Percentiles rank a stretch among this genome's conserved stretches.
phyloP scores from a whole-genome alignment of 2,888 invertebrate genomes.

The Eustalomyia histrio region DNA sequence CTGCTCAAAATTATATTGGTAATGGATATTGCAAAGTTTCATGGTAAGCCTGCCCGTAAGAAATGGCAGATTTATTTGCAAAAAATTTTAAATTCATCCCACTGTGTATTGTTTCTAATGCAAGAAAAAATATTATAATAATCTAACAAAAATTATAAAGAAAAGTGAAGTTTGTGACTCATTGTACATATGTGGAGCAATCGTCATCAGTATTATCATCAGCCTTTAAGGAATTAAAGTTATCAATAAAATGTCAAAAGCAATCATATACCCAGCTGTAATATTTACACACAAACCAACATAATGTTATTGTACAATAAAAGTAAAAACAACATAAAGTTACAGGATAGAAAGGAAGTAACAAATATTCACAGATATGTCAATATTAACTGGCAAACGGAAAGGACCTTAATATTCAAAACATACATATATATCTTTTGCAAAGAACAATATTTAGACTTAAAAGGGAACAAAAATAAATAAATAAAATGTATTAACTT shows the following conservation, averaged over 20 bases:
- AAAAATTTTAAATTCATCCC: too few relatives aligned
- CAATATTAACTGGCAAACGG: background rate
- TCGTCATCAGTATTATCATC: background rate
- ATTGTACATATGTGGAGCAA: background rate
- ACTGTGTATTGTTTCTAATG: too few relatives aligned
- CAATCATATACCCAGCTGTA: constrained; percentile 22
- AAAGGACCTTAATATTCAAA: background rate
- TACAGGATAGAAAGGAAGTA: background rate
- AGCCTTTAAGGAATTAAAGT: constrained; percentile 16
- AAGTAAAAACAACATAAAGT: background rate
- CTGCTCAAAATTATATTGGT: too few relatives aligned
- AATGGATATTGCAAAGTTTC: too few relatives aligned
- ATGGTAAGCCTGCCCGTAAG: too few relatives aligned
- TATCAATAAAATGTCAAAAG: constrained; percentile 50
- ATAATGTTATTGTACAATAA: background rate
- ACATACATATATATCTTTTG: background rate
- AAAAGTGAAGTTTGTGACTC: background rate
- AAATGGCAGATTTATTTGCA: too few relatives aligned
- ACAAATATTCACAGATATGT: background rate
- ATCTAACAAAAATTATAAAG: too few relatives aligned
- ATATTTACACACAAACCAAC: background rate
- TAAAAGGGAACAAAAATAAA: background rate
- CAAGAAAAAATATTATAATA: too few relatives aligned
- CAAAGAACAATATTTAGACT: background rate
- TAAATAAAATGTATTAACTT: background rate